These are phyloP conservation scores for Alligator mississippiensis DNA, from an alignment of 2,113 vertebrate species.

Conservation along the genomic window DNA sequence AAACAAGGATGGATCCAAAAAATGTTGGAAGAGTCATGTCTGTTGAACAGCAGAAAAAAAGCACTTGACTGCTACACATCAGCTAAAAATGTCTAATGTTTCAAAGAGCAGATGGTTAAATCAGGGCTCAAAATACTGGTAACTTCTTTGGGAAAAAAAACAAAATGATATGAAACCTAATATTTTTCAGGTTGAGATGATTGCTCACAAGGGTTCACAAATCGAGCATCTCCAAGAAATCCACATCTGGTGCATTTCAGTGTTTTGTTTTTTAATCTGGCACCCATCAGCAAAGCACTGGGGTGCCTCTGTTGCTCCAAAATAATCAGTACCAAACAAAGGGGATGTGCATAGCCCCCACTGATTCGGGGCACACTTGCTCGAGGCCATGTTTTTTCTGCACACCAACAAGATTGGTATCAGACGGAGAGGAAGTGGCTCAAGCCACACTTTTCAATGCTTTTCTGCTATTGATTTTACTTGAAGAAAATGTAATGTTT, in stretches of 20 bases:
- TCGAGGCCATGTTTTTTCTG: constrained; percentile 15
- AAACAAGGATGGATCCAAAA: constrained; percentile 62
- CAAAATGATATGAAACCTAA: not conserved
- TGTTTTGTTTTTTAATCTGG: not conserved
- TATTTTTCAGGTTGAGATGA: not conserved
- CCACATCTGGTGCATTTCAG: not conserved
- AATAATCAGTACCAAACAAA: constrained; percentile 1
- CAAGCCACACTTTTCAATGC: not conserved
- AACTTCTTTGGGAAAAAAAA: constrained; percentile 27
- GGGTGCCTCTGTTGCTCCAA: constrained; percentile 11
- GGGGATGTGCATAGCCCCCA: constrained; percentile 22
- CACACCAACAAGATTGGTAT: not conserved
- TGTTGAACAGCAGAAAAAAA: constrained; percentile 71
- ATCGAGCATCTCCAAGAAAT: constrained; percentile 1
- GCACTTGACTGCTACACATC: constrained; percentile 65
- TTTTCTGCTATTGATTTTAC: not conserved
- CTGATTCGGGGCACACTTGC: constrained; percentile 13
- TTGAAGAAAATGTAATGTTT: constrained; percentile 2
- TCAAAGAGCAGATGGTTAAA: constrained; percentile 78
- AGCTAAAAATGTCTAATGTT: constrained; percentile 77
- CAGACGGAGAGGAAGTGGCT: constrained; percentile 50
- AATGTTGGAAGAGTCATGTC: constrained; percentile 68
- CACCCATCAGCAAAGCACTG: constrained; percentile 14
- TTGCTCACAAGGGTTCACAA: constrained; percentile 8
- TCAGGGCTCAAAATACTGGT: constrained; percentile 81